Conservation (phyloP, 1,140 invertebrate species). For the Drosophila pseudoananassae region DNA sequence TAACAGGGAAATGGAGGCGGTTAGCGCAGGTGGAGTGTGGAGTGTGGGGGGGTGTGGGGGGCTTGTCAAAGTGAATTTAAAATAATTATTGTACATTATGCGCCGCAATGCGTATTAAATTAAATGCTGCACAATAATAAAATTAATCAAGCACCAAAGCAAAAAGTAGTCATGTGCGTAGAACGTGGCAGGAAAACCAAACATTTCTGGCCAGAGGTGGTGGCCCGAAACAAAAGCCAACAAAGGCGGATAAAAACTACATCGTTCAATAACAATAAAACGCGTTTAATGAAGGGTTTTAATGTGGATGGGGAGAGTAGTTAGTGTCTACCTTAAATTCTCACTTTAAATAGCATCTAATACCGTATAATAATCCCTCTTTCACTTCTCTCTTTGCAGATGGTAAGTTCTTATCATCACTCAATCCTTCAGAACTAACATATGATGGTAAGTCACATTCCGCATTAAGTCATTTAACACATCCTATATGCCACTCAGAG, state of each 20-base stretch:
- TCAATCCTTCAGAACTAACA: slow-evolving; percentile 84
- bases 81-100: slow-evolving; percentile 81
- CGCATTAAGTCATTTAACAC: slow-evolving; percentile 81
- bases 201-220: slow-evolving; percentile 10
- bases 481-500: slow-evolving; percentile 30
- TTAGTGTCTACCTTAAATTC: slow-evolving; percentile 30
- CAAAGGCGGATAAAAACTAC: slow-evolving; percentile 39
- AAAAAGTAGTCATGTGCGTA: slow-evolving; percentile 13
- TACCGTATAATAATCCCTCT: slow-evolving; percentile 21
- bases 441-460: slow-evolving; percentile 84
- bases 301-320: slow-evolving; percentile 10
- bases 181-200: slow-evolving; percentile 29
- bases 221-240: slow-evolving; percentile 24
- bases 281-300: slow-evolving; percentile 48
- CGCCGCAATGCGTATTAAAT: slow-evolving; percentile 76
- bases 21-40: not conserved
- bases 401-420: slow-evolving; percentile 84
- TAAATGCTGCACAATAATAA: slow-evolving; percentile 78
- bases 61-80: slow-evolving; percentile 83
- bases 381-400: slow-evolving; percentile 63
- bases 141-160: slow-evolving; percentile 69
- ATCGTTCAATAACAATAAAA: slow-evolving; percentile 27
- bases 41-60: slow-evolving; percentile 42
- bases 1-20: slow-evolving; percentile 58
- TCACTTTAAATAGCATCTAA: not conserved